A percentile compares a stretch with the other conserved stretches of the same genome.
phyloP scores from a whole-genome alignment of 2,113 vertebrate genomes.

The Silurus asotus region DNA sequence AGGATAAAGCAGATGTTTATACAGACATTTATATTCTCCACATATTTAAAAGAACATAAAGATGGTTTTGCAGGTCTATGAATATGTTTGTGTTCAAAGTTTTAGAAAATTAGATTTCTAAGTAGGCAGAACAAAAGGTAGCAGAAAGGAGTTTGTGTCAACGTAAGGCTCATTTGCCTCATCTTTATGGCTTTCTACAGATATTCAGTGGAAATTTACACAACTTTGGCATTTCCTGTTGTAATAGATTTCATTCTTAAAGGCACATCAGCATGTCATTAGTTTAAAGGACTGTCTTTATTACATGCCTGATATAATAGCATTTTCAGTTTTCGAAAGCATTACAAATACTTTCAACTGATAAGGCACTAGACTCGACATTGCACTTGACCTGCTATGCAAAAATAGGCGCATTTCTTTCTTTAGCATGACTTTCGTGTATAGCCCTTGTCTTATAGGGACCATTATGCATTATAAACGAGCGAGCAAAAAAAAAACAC shows the following conservation, averaged over 20 bases:
- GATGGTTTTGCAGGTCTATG: not conserved
- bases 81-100: not conserved
- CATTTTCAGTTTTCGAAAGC: conserved; percentile 16
- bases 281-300: not conserved
- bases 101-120: not conserved
- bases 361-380: conserved; percentile 31
- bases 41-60: conserved; percentile 7
- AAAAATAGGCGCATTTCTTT: conserved; percentile 42
- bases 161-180: not conserved
- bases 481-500: not conserved
- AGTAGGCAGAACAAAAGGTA: conserved; percentile 6
- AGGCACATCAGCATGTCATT: conserved; percentile 3
- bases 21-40: not conserved
- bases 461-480: conserved; percentile 45
- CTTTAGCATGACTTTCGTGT: conserved; percentile 12
- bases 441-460: conserved; percentile 6
- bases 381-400: conserved; percentile 50
- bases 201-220: conserved; percentile 9
- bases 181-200: not conserved
- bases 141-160: not conserved
- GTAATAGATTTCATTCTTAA: conserved; percentile 1
- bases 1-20: not conserved
- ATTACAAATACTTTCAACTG: conserved; percentile 25
- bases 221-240: not conserved
- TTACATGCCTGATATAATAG: not conserved